phyloP scores from a whole-genome alignment of 2,888 invertebrate genomes.

The Danaus chrysippus region DNA sequence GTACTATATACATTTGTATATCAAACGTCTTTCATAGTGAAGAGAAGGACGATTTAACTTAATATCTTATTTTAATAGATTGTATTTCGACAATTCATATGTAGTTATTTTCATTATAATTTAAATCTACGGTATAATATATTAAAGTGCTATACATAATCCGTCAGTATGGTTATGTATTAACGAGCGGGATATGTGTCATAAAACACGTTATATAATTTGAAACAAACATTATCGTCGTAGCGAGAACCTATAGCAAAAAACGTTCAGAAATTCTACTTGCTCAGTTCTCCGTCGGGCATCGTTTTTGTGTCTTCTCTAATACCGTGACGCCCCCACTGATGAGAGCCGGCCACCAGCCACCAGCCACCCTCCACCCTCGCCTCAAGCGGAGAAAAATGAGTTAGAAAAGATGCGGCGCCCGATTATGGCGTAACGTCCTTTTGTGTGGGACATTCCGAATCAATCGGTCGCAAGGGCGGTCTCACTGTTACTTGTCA shows the following conservation, averaged over 20 bases:
- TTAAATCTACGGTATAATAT: too few species aligned
- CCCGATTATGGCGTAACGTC: conserved; percentile 73
- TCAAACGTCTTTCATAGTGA: too few species aligned
- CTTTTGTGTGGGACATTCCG: conserved; percentile 68
- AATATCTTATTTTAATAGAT: too few species aligned
- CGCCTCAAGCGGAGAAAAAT: conserved; percentile 76
- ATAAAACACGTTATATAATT: conserved; percentile 17
- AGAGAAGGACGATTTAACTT: too few species aligned
- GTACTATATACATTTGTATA: conserved; percentile 29
- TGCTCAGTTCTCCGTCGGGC: conserved; percentile 67
- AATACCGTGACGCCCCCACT: conserved; percentile 74
- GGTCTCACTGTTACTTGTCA: conserved; percentile 48
- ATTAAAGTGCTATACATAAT: conserved; percentile 3
- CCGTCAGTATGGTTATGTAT: conserved; percentile 6
- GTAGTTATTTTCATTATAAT: too few species aligned
- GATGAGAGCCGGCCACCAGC: conserved; percentile 51
- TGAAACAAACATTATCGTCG: conserved; percentile 35
- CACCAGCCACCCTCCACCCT: conserved; percentile 41
- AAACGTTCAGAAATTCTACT: conserved; percentile 66
- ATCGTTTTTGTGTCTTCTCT: conserved; percentile 78
- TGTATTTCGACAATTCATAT: too few species aligned
- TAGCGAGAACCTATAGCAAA: conserved; percentile 39
- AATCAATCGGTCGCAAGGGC: conserved; percentile 64
- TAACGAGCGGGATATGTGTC: conserved; percentile 15
- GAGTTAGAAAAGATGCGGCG: conserved; percentile 79